Evolutionary conservation across 2,888 invertebrate species (phyloP).

Genomic region (Microplitis deprimator): DNA sequence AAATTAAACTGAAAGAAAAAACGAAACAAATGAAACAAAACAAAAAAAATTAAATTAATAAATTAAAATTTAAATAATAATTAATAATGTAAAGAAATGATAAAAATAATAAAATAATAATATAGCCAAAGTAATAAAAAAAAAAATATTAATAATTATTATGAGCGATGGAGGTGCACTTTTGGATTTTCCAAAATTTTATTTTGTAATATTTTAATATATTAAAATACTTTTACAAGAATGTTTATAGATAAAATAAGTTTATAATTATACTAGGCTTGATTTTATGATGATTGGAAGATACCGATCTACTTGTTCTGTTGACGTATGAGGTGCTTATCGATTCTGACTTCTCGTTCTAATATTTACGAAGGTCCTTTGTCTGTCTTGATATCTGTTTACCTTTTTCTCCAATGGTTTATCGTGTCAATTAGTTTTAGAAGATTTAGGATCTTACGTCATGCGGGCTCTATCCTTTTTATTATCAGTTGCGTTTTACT

Average conservation of each 20-base stretch:
- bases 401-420: constrained; percentile 47
- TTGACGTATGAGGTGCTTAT: constrained; percentile 54
- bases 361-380: constrained; percentile 56
- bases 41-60: no score
- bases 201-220: neutral
- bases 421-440: constrained; percentile 64
- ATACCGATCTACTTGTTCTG: constrained; percentile 56
- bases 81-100: no score
- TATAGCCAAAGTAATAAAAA: no score
- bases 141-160: no score
- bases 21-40: no score
- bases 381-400: constrained; percentile 46
- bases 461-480: constrained; percentile 31
- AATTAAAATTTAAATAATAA: no score
- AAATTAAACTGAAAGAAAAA: no score
- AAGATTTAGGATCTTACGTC: constrained; percentile 40
- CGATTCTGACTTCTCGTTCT: constrained; percentile 56
- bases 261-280: constrained; percentile 22
- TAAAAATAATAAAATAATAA: no score
- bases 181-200: neutral
- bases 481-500: constrained; percentile 21
- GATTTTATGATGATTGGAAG: constrained; percentile 39
- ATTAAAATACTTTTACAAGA: neutral
- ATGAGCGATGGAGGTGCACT: no score
- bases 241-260: neutral